Evolutionary conservation across 2,888 invertebrate species (phyloP), one percentile per base, ranked within the genome.

Genomic region (Auanema freiburgensis): DNA sequence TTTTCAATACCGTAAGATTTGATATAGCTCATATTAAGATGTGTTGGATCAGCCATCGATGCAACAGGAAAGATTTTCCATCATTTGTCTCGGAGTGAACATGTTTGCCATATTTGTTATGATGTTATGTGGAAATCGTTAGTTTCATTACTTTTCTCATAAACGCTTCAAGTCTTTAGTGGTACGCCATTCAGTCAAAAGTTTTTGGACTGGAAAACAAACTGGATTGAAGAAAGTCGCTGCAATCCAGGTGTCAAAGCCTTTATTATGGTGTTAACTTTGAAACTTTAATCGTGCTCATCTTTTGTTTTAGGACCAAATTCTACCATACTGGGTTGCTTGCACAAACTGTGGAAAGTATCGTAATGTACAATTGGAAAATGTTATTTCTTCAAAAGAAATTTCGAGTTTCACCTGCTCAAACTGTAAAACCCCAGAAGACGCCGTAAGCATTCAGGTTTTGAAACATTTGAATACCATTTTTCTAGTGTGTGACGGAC

Each of bases 271-370:
- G 63, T 63, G 2, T 10, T 46, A 46, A 14, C n/a, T n/a, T 44
- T 33, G n/a, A 3, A 5, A 24, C 21, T 4, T 52, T 8, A 5
- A 3, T 18, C 21, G 8, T 52, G 11, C 23, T 40, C 16, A 23
- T 8, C 5, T 49, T 8, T 11, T 12, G 1, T 46, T 64, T 21
- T 24, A 73, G 62, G 78, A 78, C 54, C 65, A 73, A 40, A 64
- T 79, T 18, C 65, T 78, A 11, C 77, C 79, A 11, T 78, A 73
- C 59, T 78, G 77, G 74, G 21, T 78, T n/a, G 52, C 66, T 18
- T 78, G 78, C 56, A 49, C 18, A 8, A 25, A 57, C n/a, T 78
- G 78, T 50, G 57, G 63, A 1, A 66, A 67, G 50, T 78, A 67
- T 56, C 67, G 78, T 10, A 57, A 52, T 18, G 25, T 60, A 50